A percentile compares a stretch with the other conserved stretches of the same genome.
These are phyloP conservation scores for Corydoras sp. DNA, from an alignment of 2,113 vertebrate genomes.

Conservation along the genomic window DNA sequence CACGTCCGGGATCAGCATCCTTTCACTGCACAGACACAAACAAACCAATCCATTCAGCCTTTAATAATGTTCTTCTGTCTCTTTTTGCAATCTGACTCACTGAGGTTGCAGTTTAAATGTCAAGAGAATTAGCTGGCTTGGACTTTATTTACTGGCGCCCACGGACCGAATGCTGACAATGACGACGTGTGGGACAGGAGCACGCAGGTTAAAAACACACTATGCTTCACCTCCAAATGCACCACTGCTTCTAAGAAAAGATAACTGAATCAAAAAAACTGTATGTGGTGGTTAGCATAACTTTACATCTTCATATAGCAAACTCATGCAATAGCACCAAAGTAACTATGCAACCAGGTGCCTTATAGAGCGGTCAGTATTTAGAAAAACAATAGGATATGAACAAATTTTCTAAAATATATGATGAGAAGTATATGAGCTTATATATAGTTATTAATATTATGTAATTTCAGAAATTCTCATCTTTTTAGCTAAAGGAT, in stretches of 20 bases:
- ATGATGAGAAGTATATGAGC: too few relatives aligned
- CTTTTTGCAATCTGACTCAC: conserved; percentile 49
- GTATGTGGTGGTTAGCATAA: too few relatives aligned
- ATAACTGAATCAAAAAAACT: background rate
- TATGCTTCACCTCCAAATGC: conserved; percentile 12
- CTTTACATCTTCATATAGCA: too few relatives aligned
- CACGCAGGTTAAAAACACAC: conserved; percentile 41
- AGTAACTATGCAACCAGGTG: too few relatives aligned
- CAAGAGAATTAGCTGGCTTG: conserved; percentile 64
- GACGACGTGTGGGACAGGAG: conserved; percentile 50
- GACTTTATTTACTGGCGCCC: conserved; percentile 51
- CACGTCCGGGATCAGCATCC: conserved; percentile 14
- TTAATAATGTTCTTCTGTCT: conserved; percentile 21
- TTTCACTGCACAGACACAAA: conserved; percentile 21
- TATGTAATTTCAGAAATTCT: too few relatives aligned
- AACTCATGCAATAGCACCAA: too few relatives aligned
- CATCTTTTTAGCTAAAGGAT: too few relatives aligned
- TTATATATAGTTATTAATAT: too few relatives aligned
- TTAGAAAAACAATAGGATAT: too few relatives aligned
- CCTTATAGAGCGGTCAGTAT: too few relatives aligned
- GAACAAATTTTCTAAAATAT: too few relatives aligned
- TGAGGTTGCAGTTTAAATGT: conserved; percentile 63
- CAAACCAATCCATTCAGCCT: conserved; percentile 30
- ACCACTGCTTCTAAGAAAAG: background rate
- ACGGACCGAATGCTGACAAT: conserved; percentile 56